Evolutionary conservation across 2,888 invertebrate species (phyloP).

Genomic region (Smittia aterrima): DNA sequence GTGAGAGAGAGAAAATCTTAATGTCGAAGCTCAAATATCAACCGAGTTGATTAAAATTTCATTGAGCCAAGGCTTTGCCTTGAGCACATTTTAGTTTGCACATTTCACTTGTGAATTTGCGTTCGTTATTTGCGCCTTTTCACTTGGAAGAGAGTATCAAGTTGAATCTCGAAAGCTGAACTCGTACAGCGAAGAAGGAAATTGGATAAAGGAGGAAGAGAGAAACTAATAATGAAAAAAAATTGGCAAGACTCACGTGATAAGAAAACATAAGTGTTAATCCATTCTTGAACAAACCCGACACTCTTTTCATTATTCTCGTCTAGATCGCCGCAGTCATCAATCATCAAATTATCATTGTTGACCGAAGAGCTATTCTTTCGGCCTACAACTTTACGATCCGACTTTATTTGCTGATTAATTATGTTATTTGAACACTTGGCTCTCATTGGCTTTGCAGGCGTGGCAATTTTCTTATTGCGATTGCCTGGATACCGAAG

Average conservation of each 20-base stretch:
- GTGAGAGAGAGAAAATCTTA: not conserved
- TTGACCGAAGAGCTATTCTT: conserved; percentile 25
- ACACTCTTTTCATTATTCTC: conserved; percentile 54
- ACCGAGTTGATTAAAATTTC: not conserved
- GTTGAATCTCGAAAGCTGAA: too few species aligned
- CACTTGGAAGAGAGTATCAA: too few species aligned
- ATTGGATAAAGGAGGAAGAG: not conserved
- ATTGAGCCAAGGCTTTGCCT: not conserved
- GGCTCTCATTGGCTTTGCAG: conserved; percentile 12
- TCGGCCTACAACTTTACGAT: not conserved
- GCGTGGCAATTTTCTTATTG: conserved; percentile 40
- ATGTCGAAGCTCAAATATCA: not conserved
- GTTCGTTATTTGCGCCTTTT: too few species aligned
- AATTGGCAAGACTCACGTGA: conserved; percentile 60
- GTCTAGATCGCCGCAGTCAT: conserved; percentile 28
- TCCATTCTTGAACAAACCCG: conserved; percentile 69
- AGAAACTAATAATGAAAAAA: conserved; percentile 31
- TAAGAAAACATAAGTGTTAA: conserved; percentile 65
- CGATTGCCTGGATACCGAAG: conserved; percentile 33
- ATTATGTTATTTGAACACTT: conserved; percentile 38
- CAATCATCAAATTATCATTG: conserved; percentile 40
- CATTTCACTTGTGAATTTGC: too few species aligned
- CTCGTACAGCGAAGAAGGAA: not conserved
- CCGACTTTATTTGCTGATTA: conserved; percentile 36
- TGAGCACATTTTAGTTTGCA: too few species aligned